phyloP scores from a whole-genome alignment of 2,797 vertebrate species.

The Astyanax mexicanus region DNA sequence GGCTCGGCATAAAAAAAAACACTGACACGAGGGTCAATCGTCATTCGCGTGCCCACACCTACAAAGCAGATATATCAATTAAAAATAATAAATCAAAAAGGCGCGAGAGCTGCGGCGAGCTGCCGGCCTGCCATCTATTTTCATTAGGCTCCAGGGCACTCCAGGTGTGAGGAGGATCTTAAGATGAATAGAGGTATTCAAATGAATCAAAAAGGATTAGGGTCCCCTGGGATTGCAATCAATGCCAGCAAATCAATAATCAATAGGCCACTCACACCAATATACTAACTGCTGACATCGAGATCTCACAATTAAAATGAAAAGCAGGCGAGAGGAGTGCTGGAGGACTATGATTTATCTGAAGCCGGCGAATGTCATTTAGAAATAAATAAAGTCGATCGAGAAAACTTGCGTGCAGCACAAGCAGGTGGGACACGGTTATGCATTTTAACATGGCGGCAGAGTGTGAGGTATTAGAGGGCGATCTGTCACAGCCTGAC shows the following conservation, averaged over 20 bases:
- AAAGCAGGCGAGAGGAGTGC: conserved; percentile 75
- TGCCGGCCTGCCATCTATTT: conserved; percentile 79
- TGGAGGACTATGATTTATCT: conserved; percentile 82
- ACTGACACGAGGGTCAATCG: conserved; percentile 79
- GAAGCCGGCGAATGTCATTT: conserved; percentile 77
- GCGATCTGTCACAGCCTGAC: conserved; percentile 67
- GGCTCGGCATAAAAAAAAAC: conserved; percentile 63
- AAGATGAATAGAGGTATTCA: conserved; percentile 88
- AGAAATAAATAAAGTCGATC: conserved; percentile 82
- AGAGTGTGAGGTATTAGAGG: conserved; percentile 62
- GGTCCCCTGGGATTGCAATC: conserved; percentile 79
- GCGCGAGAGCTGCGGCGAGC: conserved; percentile 63
- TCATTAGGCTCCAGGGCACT: conserved; percentile 77
- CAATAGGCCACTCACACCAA: conserved; percentile 90
- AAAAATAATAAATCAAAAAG: conserved; percentile 83
- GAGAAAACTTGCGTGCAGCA: conserved; percentile 72
- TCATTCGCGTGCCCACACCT: conserved; percentile 74
- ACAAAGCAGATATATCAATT: conserved; percentile 85
- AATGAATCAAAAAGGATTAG: conserved; percentile 88
- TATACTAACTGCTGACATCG: conserved; percentile 87
- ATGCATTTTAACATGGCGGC: conserved; percentile 75
- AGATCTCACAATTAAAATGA: conserved; percentile 86
- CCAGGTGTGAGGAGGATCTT: conserved; percentile 79
- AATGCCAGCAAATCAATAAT: conserved; percentile 86
- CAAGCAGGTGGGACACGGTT: conserved; percentile 70